A percentile compares a stretch with the other conserved stretches of the same genome.
Evolutionary conservation across 2,113 vertebrate species (phyloP).

Genomic region (Prietella phreatophila): DNA sequence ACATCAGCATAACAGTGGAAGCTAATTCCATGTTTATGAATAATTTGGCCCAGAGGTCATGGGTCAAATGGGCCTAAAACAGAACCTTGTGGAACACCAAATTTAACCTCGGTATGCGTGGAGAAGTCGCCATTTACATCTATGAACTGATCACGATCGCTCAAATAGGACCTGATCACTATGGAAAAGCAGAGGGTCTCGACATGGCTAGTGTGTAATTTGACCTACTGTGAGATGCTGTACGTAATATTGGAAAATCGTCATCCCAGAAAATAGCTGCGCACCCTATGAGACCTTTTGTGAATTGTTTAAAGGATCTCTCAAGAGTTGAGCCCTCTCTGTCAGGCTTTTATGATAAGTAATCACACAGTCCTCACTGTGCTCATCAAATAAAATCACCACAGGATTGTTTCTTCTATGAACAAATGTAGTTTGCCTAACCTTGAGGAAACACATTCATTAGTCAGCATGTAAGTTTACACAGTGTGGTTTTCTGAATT

Average conservation of each 20-base stretch:
- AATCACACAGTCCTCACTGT: neutral
- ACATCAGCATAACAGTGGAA: no score
- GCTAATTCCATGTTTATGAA: no score
- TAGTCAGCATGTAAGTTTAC: neutral
- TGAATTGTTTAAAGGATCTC: neutral
- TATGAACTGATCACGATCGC: no score
- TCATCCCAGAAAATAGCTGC: neutral
- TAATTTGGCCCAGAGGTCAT: no score
- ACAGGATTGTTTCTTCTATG: neutral
- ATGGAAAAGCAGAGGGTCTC: neutral
- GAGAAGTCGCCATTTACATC: no score
- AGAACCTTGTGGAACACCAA: no score
- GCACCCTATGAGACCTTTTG: neutral
- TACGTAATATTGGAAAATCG: neutral
- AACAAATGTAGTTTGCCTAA: constrained; percentile 20
- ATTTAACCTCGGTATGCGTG: no score
- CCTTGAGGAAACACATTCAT: neutral
- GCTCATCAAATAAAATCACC: neutral
- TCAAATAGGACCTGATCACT: neutral
- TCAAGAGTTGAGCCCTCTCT: neutral
- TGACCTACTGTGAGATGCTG: neutral
- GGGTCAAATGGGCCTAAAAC: no score
- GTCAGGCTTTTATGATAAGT: neutral
- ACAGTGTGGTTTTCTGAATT: constrained; percentile 1
- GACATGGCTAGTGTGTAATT: neutral